A percentile compares a stretch with the other conserved stretches of the same genome.
These are phyloP conservation scores for Crotalus adamanteus DNA, from an alignment of 2,797 vertebrate species.

Conservation along the genomic window DNA sequence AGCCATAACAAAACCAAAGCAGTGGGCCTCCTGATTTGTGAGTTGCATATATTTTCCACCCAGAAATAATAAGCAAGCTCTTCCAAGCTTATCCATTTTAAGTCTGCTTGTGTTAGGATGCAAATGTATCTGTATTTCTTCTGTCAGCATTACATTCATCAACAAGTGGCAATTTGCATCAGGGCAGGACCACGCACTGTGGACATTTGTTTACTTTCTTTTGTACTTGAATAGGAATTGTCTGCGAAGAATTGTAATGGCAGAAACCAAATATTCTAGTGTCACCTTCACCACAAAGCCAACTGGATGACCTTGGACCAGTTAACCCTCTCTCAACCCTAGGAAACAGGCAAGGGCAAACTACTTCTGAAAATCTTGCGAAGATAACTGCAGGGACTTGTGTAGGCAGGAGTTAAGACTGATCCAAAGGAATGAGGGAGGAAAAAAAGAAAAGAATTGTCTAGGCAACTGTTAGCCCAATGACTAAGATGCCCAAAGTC, in stretches of 20 bases:
- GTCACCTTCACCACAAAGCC: background rate
- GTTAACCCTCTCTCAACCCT: background rate
- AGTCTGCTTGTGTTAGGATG: background rate
- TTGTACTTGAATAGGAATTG: background rate
- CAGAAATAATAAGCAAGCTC: background rate
- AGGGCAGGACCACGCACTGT: background rate
- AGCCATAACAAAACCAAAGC: background rate
- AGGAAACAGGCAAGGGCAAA: background rate
- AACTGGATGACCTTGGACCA: background rate
- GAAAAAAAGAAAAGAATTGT: background rate
- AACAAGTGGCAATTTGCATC: background rate
- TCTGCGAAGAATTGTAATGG: background rate
- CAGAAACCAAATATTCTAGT: background rate
- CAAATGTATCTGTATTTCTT: background rate
- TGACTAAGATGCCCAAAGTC: background rate
- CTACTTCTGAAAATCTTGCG: background rate
- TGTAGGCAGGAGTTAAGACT: background rate
- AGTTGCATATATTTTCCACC: background rate
- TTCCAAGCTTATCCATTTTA: background rate
- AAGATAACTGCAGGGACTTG: background rate
- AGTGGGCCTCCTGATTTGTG: background rate
- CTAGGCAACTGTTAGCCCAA: background rate
- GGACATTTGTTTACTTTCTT: background rate
- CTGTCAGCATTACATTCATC: background rate
- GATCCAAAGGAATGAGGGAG: background rate